Evolutionary conservation across 2,888 invertebrate genomes (phyloP).

Genomic region (Parnassius apollo): DNA sequence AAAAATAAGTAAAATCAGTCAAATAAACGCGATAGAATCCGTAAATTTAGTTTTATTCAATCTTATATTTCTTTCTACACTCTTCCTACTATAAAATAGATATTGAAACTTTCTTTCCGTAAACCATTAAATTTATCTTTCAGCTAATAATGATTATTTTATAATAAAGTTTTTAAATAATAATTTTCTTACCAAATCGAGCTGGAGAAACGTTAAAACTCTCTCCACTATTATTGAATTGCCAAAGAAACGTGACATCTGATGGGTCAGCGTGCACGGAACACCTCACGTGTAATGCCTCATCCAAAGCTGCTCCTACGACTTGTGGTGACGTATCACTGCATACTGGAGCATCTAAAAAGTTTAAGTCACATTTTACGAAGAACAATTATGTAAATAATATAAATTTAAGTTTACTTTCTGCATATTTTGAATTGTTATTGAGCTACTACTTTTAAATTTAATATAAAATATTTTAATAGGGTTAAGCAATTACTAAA

Average conservation of each 20-base stretch:
- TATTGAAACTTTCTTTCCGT: too few species aligned
- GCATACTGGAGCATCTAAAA: constrained; percentile 89
- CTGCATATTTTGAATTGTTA: too few species aligned
- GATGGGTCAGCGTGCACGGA: constrained; percentile 93
- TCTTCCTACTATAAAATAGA: too few species aligned
- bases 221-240: constrained; percentile 94
- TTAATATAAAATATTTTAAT: too few species aligned
- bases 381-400: neutral
- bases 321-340: constrained; percentile 85
- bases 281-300: constrained; percentile 89
- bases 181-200: constrained; percentile 54
- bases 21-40: too few species aligned
- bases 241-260: constrained; percentile 93
- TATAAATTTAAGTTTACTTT: too few species aligned
- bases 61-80: too few species aligned
- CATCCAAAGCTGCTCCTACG: constrained; percentile 93
- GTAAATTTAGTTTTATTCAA: too few species aligned
- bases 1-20: too few species aligned
- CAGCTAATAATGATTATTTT: neutral
- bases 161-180: neutral
- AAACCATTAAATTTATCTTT: too few species aligned
- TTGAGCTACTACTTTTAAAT: too few species aligned
- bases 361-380: constrained; percentile 2
- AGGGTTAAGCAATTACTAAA: too few species aligned
- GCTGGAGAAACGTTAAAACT: constrained; percentile 91